Percentiles rank a stretch among this genome's conserved stretches.
Evolutionary conservation across 2,888 invertebrate species (phyloP).

Genomic region (Latrodectus elegans): DNA sequence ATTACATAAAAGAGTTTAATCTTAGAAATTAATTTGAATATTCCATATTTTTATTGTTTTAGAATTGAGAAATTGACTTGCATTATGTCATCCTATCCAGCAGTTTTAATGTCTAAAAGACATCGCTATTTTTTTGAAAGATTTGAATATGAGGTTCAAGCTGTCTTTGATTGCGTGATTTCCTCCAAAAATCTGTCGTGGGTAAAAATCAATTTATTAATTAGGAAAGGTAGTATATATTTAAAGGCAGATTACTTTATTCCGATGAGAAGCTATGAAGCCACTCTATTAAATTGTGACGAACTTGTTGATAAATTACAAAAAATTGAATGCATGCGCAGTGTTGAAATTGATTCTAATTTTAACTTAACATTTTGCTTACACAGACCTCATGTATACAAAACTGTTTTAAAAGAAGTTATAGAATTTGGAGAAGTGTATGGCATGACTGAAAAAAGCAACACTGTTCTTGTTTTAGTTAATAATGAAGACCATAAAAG

Average conservation of each 20-base stretch:
- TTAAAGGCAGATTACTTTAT: conserved; percentile 50
- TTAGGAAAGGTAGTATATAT: conserved; percentile 40
- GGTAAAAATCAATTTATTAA: conserved; percentile 7
- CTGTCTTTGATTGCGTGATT: conserved; percentile 31
- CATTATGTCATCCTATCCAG: too few species aligned
- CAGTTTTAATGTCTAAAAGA: background rate
- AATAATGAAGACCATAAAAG: conserved; percentile 8
- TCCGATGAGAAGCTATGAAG: conserved; percentile 24
- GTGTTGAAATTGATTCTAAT: conserved; percentile 28
- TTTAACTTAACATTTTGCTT: conserved; percentile 31
- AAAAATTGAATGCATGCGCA: conserved; percentile 7
- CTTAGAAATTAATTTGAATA: too few species aligned
- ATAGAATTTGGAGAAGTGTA: conserved; percentile 3
- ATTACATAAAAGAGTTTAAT: too few species aligned
- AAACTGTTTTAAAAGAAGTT: conserved; percentile 20
- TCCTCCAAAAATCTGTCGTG: background rate
- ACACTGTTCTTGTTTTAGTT: conserved; percentile 27
- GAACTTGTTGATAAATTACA: conserved; percentile 27
- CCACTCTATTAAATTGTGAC: conserved; percentile 8
- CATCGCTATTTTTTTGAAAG: conserved; percentile 26
- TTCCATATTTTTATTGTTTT: too few species aligned
- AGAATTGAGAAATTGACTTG: too few species aligned
- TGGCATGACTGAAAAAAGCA: conserved; percentile 28
- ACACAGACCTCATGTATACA: conserved; percentile 20
- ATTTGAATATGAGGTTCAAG: conserved; percentile 50